Evolutionary conservation across 2,888 invertebrate genomes (phyloP).

Genomic region (Agrochola circellaris): DNA sequence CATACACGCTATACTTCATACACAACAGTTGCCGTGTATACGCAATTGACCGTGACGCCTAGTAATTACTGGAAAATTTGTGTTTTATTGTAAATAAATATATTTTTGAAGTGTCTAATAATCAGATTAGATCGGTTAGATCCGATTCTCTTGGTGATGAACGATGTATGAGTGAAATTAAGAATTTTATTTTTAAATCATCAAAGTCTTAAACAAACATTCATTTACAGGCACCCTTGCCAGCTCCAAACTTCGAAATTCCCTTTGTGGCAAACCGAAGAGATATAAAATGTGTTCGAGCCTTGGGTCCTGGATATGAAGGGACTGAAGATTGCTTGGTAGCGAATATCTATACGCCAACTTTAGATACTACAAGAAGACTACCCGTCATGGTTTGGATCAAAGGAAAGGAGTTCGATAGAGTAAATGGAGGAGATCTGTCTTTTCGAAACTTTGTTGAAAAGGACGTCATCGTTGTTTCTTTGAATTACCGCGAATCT

Average conservation of each 20-base stretch:
- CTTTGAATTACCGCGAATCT: slow-evolving; percentile 93
- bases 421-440: slow-evolving; percentile 73
- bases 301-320: slow-evolving; percentile 80
- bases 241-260: slow-evolving; percentile 78
- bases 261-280: slow-evolving; percentile 79
- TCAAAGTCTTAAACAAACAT: background rate
- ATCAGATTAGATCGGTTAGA: background rate
- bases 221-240: slow-evolving; percentile 80
- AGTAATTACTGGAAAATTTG: background rate
- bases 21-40: background rate
- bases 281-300: slow-evolving; percentile 81
- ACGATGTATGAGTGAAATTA: background rate
- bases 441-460: slow-evolving; percentile 92
- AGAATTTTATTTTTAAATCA: too few relatives aligned
- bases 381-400: slow-evolving; percentile 87
- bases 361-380: slow-evolving; percentile 57
- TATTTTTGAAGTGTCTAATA: background rate
- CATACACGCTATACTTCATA: background rate
- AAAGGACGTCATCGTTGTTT: slow-evolving; percentile 92
- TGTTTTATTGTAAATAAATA: background rate
- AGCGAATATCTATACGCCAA: slow-evolving; percentile 79
- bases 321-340: slow-evolving; percentile 87
- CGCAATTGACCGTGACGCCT: background rate
- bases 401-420: slow-evolving; percentile 83
- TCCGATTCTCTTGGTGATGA: background rate